Evolutionary conservation across 2,888 invertebrate genomes (phyloP), one percentile per base, ranked within the genome.

Genomic region (Acanthoscelides obtectus): DNA sequence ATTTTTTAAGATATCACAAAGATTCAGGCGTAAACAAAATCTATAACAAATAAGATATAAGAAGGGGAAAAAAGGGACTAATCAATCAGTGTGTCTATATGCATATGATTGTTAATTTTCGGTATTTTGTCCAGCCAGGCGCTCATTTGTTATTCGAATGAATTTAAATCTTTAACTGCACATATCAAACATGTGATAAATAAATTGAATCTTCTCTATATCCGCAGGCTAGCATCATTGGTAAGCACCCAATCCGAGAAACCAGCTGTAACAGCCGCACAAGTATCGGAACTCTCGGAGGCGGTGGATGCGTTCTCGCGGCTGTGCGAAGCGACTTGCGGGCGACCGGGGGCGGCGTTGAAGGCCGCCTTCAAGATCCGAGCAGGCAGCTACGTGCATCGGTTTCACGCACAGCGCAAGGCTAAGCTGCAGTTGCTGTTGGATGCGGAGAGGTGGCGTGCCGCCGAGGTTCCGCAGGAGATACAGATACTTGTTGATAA

Each of bases 371-470:
- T 97, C 74, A 94, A 95, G 85, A 92, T 92, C 74, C 93, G 97
- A 89, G 95, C 96, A 0, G 94, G 93, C 82, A 93, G 94, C 82
- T 98, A 96, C 86, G 94, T 97, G 70, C 93, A 94, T 81, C 91
- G 93, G 80, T 96, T 99, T 84, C 98, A 99, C 85, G 89, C 91
- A 65, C 96, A 97, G 81, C 89, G 95, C 67, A 94, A 95, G 85
- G 91, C 90, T 70, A 96, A 97, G 85, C 86, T 99, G 70, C 93
- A 93, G 66, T 85, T 94, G 74, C 89, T 97, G 64, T 87, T 99
- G 67, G 98, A 98, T 83, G 91, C 91, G 75, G 99, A 99, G 85
- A 88, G 94, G 73, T 99, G 99, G 99, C 96, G 94, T 81, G 91
- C 93, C 79, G 94, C 96, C 3, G 96, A 97, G 80, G 95, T 98